phyloP scores from a whole-genome alignment of 2,113 vertebrate genomes.

The Pteruthius melanotis region DNA sequence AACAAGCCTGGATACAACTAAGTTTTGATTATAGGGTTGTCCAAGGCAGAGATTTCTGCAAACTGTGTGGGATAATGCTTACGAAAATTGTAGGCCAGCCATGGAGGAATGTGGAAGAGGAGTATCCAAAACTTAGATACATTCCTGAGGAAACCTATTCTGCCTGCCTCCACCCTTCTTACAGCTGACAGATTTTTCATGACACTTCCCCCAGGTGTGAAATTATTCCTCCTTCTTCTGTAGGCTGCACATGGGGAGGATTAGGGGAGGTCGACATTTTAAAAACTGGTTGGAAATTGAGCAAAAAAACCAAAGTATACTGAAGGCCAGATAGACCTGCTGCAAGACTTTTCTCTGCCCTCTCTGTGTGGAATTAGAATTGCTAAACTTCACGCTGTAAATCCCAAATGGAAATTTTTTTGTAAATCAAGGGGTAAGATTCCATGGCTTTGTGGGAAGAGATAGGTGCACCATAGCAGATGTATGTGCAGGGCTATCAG shows the following conservation, averaged over 20 bases:
- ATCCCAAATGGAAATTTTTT: background rate
- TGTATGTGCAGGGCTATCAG: background rate
- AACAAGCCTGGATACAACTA: background rate
- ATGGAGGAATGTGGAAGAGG: background rate
- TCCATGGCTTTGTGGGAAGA: background rate
- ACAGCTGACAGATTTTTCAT: background rate
- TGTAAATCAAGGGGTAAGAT: background rate
- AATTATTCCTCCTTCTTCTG: constrained; percentile 16
- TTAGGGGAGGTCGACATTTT: background rate
- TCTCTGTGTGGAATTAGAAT: background rate
- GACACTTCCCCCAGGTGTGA: background rate
- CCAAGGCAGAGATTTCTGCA: background rate
- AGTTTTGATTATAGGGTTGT: background rate
- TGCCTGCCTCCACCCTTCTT: background rate
- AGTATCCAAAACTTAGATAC: background rate
- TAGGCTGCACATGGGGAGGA: background rate
- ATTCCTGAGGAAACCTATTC: background rate
- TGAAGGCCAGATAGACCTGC: background rate
- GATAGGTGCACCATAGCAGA: background rate
- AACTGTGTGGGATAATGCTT: background rate
- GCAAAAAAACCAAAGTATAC: background rate
- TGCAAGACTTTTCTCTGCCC: background rate
- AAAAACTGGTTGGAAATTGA: background rate
- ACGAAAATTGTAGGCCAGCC: background rate
- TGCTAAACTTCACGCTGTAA: background rate